Base-by-base conservation (phyloP, 2,797 vertebrate species). In the Thunnus albacares region DNA sequence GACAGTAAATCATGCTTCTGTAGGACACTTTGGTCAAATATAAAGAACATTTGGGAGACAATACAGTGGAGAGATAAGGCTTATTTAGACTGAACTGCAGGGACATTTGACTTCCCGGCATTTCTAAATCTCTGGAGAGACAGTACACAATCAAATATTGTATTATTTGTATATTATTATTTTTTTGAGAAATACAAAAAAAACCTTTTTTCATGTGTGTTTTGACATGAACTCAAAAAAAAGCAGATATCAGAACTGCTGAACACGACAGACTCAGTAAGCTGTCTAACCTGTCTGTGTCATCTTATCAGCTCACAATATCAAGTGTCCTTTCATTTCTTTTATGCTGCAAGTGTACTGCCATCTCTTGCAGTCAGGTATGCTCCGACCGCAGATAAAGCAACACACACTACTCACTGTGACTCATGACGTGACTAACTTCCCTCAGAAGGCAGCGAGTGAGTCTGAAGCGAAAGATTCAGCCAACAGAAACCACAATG, bases 401-500 rank as follows among this genome's bases (percentile, higher is more conserved):
- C 58, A 30, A 30, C 51, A 62, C 47, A 58, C 26, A 26, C 10
- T 35, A 12, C 18, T 71, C 53, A 67, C 35, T 5, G 9, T 79
- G 80, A 83, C 58, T 90, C 77, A 89, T 30, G 55, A 28, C 59
- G n/a, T 65, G 18, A 71, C 14, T 57, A 35, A 26, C 53, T 20
- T 22, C 1, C 6, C 55, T 69, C 51, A 38, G 65, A 18, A 41
- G 56, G 30, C 49, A 59, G 47, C 2, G 2, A 28, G 35, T 26
- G n/a, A 33, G 26, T 26, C 41, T 76, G 66, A 62, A 70, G 63
- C 22, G 0, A 58, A 81, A 81, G 28, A 61, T 49, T 13, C 11
- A 24, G 35, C 18, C 60, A 65, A 43, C 43, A 71, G 53, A 84
- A 83, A 90, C 82, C 59, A 70, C 71, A 83, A 24, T 11, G 57